Evolutionary conservation across 2,113 vertebrate species (phyloP).

Genomic region (Ammodytes dubius): DNA sequence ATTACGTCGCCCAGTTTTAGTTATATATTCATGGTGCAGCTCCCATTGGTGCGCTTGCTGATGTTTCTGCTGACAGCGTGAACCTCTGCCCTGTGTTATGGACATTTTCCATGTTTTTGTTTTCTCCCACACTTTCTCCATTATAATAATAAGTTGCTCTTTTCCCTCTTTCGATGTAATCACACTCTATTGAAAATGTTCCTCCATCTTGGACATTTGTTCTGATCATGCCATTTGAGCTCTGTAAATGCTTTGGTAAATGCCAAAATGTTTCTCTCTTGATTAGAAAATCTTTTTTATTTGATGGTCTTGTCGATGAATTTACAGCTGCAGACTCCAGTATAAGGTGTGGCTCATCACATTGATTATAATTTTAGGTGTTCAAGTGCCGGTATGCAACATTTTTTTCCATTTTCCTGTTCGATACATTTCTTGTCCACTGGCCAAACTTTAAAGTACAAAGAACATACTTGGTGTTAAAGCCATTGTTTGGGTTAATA

Average conservation of each 20-base stretch:
- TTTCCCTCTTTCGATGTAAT: background rate
- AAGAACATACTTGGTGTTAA: too few relatives aligned
- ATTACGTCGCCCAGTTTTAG: constrained; percentile 15
- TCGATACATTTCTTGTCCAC: too few relatives aligned
- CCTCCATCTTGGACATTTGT: background rate
- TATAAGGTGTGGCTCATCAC: too few relatives aligned
- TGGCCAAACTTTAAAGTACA: too few relatives aligned
- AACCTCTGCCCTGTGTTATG: background rate
- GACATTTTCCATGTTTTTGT: constrained; percentile 18
- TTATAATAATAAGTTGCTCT: background rate
- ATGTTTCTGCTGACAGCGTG: constrained; percentile 34
- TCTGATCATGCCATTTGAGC: background rate
- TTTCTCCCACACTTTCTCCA: background rate
- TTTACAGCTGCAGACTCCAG: too few relatives aligned
- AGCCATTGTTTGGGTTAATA: too few relatives aligned
- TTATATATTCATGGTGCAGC: background rate
- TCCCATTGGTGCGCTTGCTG: background rate
- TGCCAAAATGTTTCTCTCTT: background rate
- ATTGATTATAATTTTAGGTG: too few relatives aligned
- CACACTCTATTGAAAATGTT: background rate
- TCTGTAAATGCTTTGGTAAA: background rate
- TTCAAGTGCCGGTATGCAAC: too few relatives aligned
- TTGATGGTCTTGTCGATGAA: too few relatives aligned
- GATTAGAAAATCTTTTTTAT: too few relatives aligned
- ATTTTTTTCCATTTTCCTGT: too few relatives aligned